Percentiles rank a stretch among this genome's conserved stretches.
Conservation (phyloP, 2,113 vertebrate species). For the Chascanopsetta lugubris region DNA sequence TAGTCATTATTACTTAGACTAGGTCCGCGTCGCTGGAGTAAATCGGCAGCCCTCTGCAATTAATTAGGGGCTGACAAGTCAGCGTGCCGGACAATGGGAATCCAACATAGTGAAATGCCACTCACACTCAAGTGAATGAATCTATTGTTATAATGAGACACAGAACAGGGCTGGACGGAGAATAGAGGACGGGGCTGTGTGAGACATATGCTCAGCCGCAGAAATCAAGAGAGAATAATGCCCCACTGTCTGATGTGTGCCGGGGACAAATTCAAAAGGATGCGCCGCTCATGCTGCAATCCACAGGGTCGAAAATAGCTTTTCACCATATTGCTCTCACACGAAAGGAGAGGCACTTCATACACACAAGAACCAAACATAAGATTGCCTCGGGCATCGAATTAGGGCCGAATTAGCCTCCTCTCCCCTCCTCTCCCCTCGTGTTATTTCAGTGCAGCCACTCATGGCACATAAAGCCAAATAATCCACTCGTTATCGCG, state of each 20-base stretch:
- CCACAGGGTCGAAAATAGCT: slow-evolving; percentile 54
- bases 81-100: not conserved
- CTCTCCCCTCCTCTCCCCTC: slow-evolving; percentile 37
- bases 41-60: slow-evolving; percentile 1
- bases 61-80: not conserved
- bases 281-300: slow-evolving; percentile 30
- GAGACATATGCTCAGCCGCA: slow-evolving; percentile 7
- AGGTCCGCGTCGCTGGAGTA: not conserved
- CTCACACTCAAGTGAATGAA: not conserved
- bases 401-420: slow-evolving; percentile 67
- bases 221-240: slow-evolving; percentile 29
- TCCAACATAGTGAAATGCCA: not conserved
- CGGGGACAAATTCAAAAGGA: slow-evolving; percentile 29
- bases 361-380: slow-evolving; percentile 61
- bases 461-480: slow-evolving; percentile 70
- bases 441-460: slow-evolving; percentile 65
- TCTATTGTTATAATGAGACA: not conserved
- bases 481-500: slow-evolving; percentile 71
- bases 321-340: slow-evolving; percentile 57
- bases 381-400: slow-evolving; percentile 52
- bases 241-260: slow-evolving; percentile 18
- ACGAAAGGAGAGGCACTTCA: slow-evolving; percentile 62
- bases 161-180: not conserved
- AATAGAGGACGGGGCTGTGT: slow-evolving; percentile 4
- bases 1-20: no score